phyloP scores from a whole-genome alignment of 2,888 invertebrate species.

The Nomada lathburiana region DNA sequence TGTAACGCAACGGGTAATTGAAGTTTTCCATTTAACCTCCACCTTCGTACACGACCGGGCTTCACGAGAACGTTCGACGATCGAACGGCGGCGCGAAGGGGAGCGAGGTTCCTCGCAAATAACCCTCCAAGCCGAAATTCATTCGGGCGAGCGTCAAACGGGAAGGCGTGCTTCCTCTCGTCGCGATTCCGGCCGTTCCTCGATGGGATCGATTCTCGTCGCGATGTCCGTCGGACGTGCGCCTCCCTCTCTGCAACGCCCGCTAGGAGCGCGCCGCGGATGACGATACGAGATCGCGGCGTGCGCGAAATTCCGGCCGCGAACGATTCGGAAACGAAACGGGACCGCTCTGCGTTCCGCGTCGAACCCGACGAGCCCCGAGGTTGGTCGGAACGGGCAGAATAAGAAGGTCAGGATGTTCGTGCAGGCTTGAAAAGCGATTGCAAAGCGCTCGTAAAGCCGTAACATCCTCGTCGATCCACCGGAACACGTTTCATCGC shows the following conservation, averaged over 20 bases:
- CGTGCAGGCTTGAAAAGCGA: slow-evolving; percentile 12
- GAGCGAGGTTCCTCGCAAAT: background rate
- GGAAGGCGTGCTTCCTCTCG: background rate
- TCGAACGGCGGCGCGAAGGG: background rate
- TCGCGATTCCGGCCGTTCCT: slow-evolving; percentile 9
- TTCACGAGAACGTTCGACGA: background rate
- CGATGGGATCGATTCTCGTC: slow-evolving; percentile 47
- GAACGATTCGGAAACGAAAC: slow-evolving; percentile 64
- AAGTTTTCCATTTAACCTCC: background rate
- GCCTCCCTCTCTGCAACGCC: background rate
- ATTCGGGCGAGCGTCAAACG: slow-evolving; percentile 3
- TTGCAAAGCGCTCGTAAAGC: slow-evolving; percentile 38
- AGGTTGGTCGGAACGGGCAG: background rate
- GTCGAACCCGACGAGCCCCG: slow-evolving; percentile 19
- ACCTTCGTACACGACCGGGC: background rate
- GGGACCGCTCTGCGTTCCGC: slow-evolving; percentile 48
- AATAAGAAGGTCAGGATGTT: slow-evolving; percentile 32
- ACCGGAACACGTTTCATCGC: background rate
- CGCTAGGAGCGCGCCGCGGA: slow-evolving; percentile 9
- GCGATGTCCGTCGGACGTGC: slow-evolving; percentile 11
- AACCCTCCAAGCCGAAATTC: slow-evolving; percentile 6
- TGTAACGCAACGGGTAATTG: background rate
- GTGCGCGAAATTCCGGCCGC: slow-evolving; percentile 43
- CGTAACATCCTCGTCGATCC: slow-evolving; percentile 26
- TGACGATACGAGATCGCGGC: slow-evolving; percentile 64